Evolutionary conservation across 1,140 invertebrate genomes (phyloP).

Genomic region (Papilio polyxenes): DNA sequence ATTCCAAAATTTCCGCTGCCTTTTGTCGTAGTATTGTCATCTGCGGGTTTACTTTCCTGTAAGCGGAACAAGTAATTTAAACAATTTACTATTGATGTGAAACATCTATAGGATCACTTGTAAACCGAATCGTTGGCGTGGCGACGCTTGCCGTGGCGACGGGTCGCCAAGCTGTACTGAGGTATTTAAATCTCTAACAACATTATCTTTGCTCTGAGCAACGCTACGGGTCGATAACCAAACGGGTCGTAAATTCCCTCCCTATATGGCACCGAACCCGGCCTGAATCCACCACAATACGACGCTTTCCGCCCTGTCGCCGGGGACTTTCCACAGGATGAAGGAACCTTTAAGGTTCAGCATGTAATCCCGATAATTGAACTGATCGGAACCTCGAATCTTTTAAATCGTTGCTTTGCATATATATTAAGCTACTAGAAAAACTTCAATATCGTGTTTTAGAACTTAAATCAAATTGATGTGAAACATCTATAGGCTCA

Average conservation of each 20-base stretch:
- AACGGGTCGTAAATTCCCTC: conserved; percentile 59
- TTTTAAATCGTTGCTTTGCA: background rate
- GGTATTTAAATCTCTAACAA: conserved; percentile 51
- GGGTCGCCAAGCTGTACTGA: too few relatives aligned
- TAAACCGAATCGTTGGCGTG: too few relatives aligned
- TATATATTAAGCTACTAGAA: conserved; percentile 49
- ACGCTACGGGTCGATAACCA: conserved; percentile 58
- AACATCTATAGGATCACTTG: too few relatives aligned
- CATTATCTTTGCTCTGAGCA: conserved; percentile 78
- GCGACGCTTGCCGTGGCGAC: too few relatives aligned
- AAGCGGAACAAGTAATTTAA: conserved; percentile 39
- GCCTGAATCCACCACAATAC: conserved; percentile 59
- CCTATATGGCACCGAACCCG: conserved; percentile 64
- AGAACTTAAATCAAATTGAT: conserved; percentile 42
- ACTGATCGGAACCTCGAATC: conserved; percentile 63
- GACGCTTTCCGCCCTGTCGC: conserved; percentile 75
- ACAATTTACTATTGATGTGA: too few relatives aligned
- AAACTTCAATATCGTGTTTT: conserved; percentile 60
- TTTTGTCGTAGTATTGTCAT: conserved; percentile 84
- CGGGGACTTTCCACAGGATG: conserved; percentile 79
- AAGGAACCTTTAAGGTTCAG: conserved; percentile 60
- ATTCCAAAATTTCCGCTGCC: conserved; percentile 85
- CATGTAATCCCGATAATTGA: conserved; percentile 71
- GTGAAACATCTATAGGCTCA: too few relatives aligned
- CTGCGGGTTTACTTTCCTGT: conserved; percentile 85